A percentile compares a stretch with the other conserved stretches of the same genome.
Conservation (phyloP, 2,888 invertebrate genomes). For the Stenotaenia linearis region DNA sequence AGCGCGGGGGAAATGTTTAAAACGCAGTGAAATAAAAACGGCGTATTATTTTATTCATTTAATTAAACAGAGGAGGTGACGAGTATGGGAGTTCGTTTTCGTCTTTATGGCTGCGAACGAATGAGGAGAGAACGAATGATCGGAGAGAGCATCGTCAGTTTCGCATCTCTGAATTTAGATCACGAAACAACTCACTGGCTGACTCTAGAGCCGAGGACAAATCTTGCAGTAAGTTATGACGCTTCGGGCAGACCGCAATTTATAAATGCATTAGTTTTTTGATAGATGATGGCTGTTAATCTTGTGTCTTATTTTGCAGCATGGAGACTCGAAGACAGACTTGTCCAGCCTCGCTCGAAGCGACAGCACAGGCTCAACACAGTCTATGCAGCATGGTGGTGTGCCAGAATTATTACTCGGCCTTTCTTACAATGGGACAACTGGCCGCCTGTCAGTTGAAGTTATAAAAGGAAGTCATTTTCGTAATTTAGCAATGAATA, state of each 20-base stretch:
- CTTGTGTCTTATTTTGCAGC: conserved; percentile 40
- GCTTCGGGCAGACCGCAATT: background rate
- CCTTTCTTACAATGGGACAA: conserved; percentile 85
- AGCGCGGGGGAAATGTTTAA: background rate
- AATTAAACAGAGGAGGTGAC: conserved; percentile 72
- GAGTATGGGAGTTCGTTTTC: conserved; percentile 80
- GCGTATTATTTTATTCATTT: background rate
- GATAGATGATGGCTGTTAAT: background rate
- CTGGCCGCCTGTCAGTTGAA: conserved; percentile 87
- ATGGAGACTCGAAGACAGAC: conserved; percentile 54
- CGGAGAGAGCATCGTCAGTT: conserved; percentile 84
- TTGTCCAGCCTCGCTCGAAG: conserved; percentile 76
- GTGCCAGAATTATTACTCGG: conserved; percentile 85
- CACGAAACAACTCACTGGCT: conserved; percentile 86
- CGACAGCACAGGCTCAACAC: conserved; percentile 89
- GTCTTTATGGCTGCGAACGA: conserved; percentile 86
- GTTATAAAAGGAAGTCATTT: conserved; percentile 72
- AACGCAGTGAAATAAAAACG: background rate
- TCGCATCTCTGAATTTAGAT: conserved; percentile 82
- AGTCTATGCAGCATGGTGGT: conserved; percentile 72
- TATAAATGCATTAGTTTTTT: background rate
- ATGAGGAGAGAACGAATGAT: conserved; percentile 87
- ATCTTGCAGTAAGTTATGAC: conserved; percentile 38
- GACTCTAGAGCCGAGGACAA: conserved; percentile 60
- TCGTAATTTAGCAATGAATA: conserved; percentile 52